These are phyloP conservation scores for Cynaeus angustus DNA, from an alignment of 2,888 invertebrate genomes.

Conservation along the genomic window DNA sequence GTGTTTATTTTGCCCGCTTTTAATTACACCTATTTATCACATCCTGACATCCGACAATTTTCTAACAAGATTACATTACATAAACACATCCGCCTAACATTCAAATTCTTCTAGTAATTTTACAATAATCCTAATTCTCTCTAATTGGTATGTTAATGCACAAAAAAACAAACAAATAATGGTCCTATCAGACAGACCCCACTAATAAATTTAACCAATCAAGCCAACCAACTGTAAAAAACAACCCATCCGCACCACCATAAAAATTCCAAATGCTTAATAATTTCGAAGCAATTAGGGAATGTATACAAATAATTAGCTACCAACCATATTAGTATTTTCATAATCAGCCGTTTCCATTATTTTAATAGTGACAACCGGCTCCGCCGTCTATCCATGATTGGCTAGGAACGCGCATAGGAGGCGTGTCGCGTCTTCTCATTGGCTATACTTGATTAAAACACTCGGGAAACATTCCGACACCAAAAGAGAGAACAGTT, in stretches of 20 bases:
- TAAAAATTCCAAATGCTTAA: constrained; percentile 54
- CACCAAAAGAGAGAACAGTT: constrained; percentile 67
- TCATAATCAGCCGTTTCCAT: constrained; percentile 70
- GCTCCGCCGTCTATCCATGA: constrained; percentile 60
- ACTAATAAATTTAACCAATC: constrained; percentile 48
- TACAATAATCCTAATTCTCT: not conserved
- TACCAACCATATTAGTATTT: constrained; percentile 71
- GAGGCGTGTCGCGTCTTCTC: constrained; percentile 53
- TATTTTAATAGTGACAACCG: constrained; percentile 67
- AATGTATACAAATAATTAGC: constrained; percentile 69
- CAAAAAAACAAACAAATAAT: not conserved
- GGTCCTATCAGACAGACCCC: not conserved
- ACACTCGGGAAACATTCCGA: constrained; percentile 60
- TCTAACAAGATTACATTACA: constrained; percentile 8
- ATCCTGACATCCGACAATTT: not conserved
- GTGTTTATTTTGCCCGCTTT: constrained; percentile 1
- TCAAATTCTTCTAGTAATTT: not conserved
- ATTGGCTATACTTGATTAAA: constrained; percentile 63
- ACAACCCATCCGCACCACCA: constrained; percentile 12
- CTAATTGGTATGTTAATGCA: constrained; percentile 1
- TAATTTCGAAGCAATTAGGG: constrained; percentile 65
- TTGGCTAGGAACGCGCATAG: constrained; percentile 58
- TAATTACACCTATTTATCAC: constrained; percentile 13
- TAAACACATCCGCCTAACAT: constrained; percentile 2
- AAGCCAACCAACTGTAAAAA: constrained; percentile 51